These are phyloP conservation scores for Halictus quadricinctus DNA, from an alignment of 2,888 invertebrate genomes.

Conservation along the genomic window DNA sequence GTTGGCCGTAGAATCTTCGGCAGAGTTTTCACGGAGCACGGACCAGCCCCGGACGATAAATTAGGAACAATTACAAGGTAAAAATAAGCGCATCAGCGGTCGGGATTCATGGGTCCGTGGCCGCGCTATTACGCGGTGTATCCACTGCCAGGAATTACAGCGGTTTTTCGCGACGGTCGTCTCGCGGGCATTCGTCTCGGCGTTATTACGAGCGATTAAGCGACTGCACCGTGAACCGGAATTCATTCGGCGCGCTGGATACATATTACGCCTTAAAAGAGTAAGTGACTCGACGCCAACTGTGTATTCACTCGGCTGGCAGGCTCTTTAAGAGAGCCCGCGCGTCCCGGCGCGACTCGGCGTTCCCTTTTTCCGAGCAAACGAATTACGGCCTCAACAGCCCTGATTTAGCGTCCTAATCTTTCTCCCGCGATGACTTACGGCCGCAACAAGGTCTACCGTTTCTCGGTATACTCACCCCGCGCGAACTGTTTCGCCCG, in stretches of 20 bases:
- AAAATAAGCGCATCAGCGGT: conserved; percentile 15
- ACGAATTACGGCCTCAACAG: conserved; percentile 55
- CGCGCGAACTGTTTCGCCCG: conserved; percentile 29
- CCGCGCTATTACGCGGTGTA: conserved; percentile 48
- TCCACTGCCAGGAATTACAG: conserved; percentile 65
- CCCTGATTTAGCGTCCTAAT: conserved; percentile 56
- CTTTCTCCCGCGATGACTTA: conserved; percentile 54
- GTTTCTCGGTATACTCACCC: conserved; percentile 19
- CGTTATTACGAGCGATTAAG: conserved; percentile 74
- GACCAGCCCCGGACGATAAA: conserved; percentile 23
- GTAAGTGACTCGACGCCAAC: conserved; percentile 63
- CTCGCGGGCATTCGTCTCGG: conserved; percentile 70
- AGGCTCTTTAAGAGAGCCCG: conserved; percentile 62
- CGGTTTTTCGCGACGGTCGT: conserved; percentile 63
- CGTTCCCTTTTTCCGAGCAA: conserved; percentile 45
- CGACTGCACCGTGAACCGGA: conserved; percentile 60
- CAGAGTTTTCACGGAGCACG: not conserved
- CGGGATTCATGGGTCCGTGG: conserved; percentile 43
- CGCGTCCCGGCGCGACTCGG: conserved; percentile 15
- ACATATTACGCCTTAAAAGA: conserved; percentile 69
- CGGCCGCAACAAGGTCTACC: conserved; percentile 38
- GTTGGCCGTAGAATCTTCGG: not conserved
- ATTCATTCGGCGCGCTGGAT: conserved; percentile 67
- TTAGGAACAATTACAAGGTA: conserved; percentile 37
- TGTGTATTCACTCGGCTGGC: conserved; percentile 64